phyloP scores from a whole-genome alignment of 2,797 vertebrate species.

The Sphenodon punctatus region DNA sequence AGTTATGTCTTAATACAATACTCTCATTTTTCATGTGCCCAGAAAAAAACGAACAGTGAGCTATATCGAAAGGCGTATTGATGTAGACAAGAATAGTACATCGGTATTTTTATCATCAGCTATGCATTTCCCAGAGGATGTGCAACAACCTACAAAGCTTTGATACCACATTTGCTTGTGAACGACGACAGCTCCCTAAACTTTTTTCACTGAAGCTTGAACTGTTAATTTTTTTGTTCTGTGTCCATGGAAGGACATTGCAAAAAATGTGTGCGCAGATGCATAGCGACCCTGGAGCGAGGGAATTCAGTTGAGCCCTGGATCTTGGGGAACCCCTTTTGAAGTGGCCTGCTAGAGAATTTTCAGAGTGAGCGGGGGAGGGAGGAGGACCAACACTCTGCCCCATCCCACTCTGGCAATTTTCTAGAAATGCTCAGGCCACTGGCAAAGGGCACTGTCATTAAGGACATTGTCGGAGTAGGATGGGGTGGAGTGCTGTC shows the following conservation, averaged over 20 bases:
- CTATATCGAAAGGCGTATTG: not conserved
- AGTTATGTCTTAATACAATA: constrained; percentile 30
- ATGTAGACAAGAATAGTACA: constrained; percentile 8
- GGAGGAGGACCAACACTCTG: too few species aligned
- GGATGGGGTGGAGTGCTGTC: too few species aligned
- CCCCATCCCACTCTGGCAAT: too few species aligned
- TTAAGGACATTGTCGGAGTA: too few species aligned
- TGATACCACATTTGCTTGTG: constrained; percentile 13
- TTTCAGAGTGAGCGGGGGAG: too few species aligned
- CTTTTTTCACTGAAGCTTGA: not conserved
- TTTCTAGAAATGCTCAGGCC: too few species aligned
- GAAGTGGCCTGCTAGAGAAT: too few species aligned
- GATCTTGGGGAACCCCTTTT: too few species aligned
- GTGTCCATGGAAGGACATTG: too few species aligned
- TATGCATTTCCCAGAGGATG: not conserved
- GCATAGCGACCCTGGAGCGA: too few species aligned
- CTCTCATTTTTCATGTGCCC: constrained; percentile 37
- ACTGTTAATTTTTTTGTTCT: not conserved
- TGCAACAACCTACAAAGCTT: not conserved
- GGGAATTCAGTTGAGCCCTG: too few species aligned
- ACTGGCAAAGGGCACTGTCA: not conserved
- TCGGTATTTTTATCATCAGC: constrained; percentile 20
- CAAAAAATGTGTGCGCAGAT: too few species aligned
- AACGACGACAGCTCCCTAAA: not conserved
- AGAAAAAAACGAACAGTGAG: constrained; percentile 17